These are phyloP conservation scores for Gobius niger DNA, from an alignment of 2,113 vertebrate genomes.

Conservation along the genomic window DNA sequence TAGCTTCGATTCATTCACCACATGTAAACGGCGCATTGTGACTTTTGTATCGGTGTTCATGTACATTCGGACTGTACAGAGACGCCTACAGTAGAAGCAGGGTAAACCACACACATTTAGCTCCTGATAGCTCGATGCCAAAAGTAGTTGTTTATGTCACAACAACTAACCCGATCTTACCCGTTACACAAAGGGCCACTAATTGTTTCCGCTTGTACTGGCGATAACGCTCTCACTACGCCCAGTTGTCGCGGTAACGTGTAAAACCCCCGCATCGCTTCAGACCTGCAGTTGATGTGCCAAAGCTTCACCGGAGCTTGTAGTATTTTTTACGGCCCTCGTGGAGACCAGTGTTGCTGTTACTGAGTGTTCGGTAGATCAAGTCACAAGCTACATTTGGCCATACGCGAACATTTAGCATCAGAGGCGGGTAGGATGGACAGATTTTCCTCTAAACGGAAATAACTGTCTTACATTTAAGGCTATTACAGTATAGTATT, in stretches of 20 bases:
- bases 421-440: not conserved
- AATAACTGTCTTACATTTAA: too few relatives aligned
- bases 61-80: constrained; percentile 39
- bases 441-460: not conserved
- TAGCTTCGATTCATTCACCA: constrained; percentile 52
- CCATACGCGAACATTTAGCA: constrained; percentile 1
- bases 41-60: constrained; percentile 31
- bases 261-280: constrained; percentile 12
- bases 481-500: too few relatives aligned
- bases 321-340: constrained; percentile 30
- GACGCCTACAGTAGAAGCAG: constrained; percentile 44
- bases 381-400: constrained; percentile 22
- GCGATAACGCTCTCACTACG: constrained; percentile 9
- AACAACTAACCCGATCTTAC: not conserved
- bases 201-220: constrained; percentile 16
- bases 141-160: constrained; percentile 42
- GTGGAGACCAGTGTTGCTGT: constrained; percentile 50
- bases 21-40: constrained; percentile 18
- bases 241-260: constrained; percentile 21
- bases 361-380: constrained; percentile 25
- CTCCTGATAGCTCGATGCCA: constrained; percentile 60
- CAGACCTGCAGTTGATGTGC: constrained; percentile 60
- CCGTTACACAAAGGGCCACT: constrained; percentile 8
- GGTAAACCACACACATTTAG: constrained; percentile 38
- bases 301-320: constrained; percentile 51